Conservation (phyloP, 2,888 invertebrate genomes). For the Nesidiocoris tenuis region DNA sequence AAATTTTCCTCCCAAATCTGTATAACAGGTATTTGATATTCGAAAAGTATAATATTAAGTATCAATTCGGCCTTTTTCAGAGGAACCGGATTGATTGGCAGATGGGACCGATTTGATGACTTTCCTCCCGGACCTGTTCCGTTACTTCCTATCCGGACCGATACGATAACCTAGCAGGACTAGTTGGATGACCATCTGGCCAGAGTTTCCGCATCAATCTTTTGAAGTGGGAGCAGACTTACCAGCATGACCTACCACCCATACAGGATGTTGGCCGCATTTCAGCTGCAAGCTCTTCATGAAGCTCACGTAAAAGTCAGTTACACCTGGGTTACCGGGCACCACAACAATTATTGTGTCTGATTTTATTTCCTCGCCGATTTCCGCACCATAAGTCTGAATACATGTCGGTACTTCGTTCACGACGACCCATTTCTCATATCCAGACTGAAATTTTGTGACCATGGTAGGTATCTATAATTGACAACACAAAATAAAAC, state of each 20-base stretch:
- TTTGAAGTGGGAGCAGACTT: conserved; percentile 64
- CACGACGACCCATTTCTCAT: conserved; percentile 53
- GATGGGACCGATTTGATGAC: no score
- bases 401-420: conserved; percentile 68
- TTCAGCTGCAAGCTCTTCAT: conserved; percentile 55
- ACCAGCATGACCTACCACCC: conserved; percentile 80
- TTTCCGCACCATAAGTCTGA: conserved; percentile 66
- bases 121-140: no score
- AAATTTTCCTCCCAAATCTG: no score
- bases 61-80: no score
- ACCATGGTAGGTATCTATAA: background rate
- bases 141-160: no score
- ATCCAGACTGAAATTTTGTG: background rate
- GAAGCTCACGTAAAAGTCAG: conserved; percentile 78
- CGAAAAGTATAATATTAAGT: no score
- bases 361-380: conserved; percentile 62
- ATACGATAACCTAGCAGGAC: no score
- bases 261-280: conserved; percentile 62
- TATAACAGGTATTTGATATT: no score
- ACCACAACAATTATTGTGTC: conserved; percentile 68
- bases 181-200: no score
- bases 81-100: no score
- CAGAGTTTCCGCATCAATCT: no score
- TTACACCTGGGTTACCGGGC: conserved; percentile 86
- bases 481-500: no score